Evolutionary conservation across 2,888 invertebrate species (phyloP), one percentile per base, ranked within the genome.

Genomic region (Opisthograptis luteolata): DNA sequence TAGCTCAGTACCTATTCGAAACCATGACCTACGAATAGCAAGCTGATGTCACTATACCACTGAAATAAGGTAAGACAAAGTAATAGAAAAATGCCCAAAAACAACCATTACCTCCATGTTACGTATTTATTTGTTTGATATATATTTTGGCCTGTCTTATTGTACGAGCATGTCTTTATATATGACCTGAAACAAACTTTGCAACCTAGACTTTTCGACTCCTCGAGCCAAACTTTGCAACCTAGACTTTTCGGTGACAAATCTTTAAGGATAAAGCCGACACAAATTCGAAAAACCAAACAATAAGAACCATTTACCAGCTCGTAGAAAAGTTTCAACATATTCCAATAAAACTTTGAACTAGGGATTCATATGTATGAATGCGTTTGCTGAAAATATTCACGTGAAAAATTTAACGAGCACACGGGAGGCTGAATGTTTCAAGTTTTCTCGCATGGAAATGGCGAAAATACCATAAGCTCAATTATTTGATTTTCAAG

Each of bases 401-500:
- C 39, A 14, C 15, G 14, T 40, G 44, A 39, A 50, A 50, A 50
- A 30, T 44, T 32, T 35, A 25, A 31, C 41, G 39, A 44, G 20
- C 22, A 20, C 39, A 22, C 27, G 37, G 34, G 36, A 39, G 34
- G 12, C 22, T 28, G 61, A 58, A 62, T 65, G 66, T 67, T 59
- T 44, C 55, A 79, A 77, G 70, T 79, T 79, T 81, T 77, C 78
- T 77, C 76, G 73, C 78, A 79, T 76, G 71, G 64, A 65, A 67
- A 76, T 36, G 2, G 35, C 20, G 12, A 27, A 28, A 24, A 10
- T 27, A 25, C 25, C n/a, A 13, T 30, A 15, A 7, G 14, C 13
- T 34, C 14, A 28, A 13, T 37, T 27, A 22, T 40, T 27, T 19
- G 14, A 34, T 15, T 28, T 50, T 34, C 47, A 31, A 24, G 17